A percentile compares a stretch with the other conserved stretches of the same genome.
These are phyloP conservation scores for Drosophila repleta DNA, from an alignment of 1,140 invertebrate species.

Conservation along the genomic window DNA sequence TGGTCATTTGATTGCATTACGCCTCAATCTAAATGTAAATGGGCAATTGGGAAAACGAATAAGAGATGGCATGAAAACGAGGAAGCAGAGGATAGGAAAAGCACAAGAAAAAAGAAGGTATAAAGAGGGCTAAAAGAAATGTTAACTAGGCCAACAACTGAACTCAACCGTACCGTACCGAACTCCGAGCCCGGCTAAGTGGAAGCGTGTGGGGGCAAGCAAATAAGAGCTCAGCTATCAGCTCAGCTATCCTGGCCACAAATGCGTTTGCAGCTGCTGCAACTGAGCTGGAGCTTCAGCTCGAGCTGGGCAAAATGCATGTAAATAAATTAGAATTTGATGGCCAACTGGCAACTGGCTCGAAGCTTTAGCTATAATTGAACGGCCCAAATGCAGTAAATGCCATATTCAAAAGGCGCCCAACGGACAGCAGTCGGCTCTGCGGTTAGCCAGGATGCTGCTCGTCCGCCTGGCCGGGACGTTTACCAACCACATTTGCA, in stretches of 20 bases:
- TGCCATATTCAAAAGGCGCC: conserved; percentile 12
- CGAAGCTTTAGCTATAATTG: conserved; percentile 35
- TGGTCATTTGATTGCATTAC: conserved; percentile 56
- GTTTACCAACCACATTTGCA: conserved; percentile 24
- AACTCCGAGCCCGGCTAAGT: neutral
- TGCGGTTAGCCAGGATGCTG: conserved; percentile 11
- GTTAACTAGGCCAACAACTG: conserved; percentile 49
- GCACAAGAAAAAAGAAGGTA: neutral
- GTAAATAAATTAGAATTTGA: conserved; percentile 78
- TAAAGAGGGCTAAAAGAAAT: conserved; percentile 43
- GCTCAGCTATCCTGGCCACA: conserved; percentile 36
- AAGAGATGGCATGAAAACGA: neutral
- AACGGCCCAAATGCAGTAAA: conserved; percentile 42
- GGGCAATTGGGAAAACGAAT: conserved; percentile 59
- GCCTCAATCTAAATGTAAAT: conserved; percentile 75
- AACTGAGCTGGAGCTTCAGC: neutral
- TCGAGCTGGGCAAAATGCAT: conserved; percentile 32
- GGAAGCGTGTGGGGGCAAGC: conserved; percentile 13
- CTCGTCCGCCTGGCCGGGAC: neutral
- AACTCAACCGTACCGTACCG: conserved; percentile 3
- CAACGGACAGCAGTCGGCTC: conserved; percentile 5
- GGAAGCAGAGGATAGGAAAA: neutral
- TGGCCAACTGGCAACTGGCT: conserved; percentile 26
- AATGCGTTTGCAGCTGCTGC: conserved; percentile 34
- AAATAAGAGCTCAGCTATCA: conserved; percentile 35